A percentile compares a stretch with the other conserved stretches of the same genome.
Conservation (phyloP, 2,888 invertebrate species). For the Philonicus albiceps region DNA sequence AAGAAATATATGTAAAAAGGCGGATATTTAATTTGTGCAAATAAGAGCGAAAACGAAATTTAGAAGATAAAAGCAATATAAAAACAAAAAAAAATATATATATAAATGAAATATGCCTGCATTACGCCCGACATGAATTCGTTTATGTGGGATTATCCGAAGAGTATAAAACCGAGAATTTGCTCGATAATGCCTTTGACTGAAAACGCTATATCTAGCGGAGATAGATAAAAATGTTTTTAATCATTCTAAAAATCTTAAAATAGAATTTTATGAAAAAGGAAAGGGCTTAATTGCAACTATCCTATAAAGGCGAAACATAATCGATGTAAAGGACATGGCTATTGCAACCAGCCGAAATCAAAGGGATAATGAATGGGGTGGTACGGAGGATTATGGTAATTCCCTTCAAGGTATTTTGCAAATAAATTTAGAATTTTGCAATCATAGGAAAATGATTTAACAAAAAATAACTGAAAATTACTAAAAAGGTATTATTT, state of each 20-base stretch:
- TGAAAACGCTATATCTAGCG: background rate
- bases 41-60: slow-evolving; percentile 31
- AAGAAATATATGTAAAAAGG: background rate
- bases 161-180: slow-evolving; percentile 16
- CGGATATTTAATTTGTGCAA: background rate
- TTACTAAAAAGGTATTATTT: background rate
- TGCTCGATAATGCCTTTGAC: background rate
- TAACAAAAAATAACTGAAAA: background rate
- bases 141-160: slow-evolving; percentile 19
- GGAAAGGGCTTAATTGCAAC: background rate
- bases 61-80: slow-evolving; percentile 18
- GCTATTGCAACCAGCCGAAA: background rate
- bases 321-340: background rate
- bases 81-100: too few species aligned
- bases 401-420: background rate
- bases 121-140: slow-evolving; percentile 44
- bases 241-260: background rate
- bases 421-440: slow-evolving; percentile 30
- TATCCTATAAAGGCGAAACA: background rate
- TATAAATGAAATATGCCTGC: slow-evolving; percentile 45
- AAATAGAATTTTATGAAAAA: background rate
- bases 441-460: slow-evolving; percentile 29
- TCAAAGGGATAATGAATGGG: background rate
- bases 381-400: background rate
- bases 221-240: background rate